Evolutionary conservation across 1,140 invertebrate species (phyloP).

Genomic region (Leptoteleia sp.): DNA sequence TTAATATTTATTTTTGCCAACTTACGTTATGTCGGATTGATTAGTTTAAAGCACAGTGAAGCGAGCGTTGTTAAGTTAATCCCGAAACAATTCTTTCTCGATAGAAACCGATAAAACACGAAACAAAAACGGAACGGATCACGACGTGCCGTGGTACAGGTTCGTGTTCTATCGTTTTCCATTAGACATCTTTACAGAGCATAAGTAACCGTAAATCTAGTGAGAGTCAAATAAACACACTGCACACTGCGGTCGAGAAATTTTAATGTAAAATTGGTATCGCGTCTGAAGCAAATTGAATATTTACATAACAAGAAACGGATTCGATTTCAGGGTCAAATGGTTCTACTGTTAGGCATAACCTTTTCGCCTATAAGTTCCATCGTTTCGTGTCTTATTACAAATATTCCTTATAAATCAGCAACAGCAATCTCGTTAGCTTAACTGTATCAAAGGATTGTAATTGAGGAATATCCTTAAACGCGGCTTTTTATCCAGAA

Average conservation of each 20-base stretch:
- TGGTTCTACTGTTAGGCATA: slow-evolving; percentile 7
- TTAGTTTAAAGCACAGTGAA: too few species aligned
- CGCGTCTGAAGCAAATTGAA: slow-evolving; percentile 38
- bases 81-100: slow-evolving; percentile 25
- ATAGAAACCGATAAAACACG: slow-evolving; percentile 29
- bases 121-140: slow-evolving; percentile 33
- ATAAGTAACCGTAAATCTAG: slow-evolving; percentile 46
- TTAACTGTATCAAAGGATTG: slow-evolving; percentile 13
- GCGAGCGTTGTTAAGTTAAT: slow-evolving; percentile 26
- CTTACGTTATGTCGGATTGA: too few species aligned
- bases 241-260: slow-evolving; percentile 6
- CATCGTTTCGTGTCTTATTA: slow-evolving; percentile 8
- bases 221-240: slow-evolving; percentile 28
- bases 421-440: neutral
- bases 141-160: slow-evolving; percentile 24
- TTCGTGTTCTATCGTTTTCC: slow-evolving; percentile 47
- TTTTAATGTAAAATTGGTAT: slow-evolving; percentile 46
- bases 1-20: too few species aligned
- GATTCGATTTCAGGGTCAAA: slow-evolving; percentile 31
- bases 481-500: too few species aligned
- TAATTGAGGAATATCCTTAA: too few species aligned
- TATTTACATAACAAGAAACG: slow-evolving; percentile 41
- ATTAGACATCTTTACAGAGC: slow-evolving; percentile 29
- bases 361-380: neutral
- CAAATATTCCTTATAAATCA: slow-evolving; percentile 20